Evolutionary conservation across 2,888 invertebrate genomes (phyloP).

Genomic region (Rotaria sp.): DNA sequence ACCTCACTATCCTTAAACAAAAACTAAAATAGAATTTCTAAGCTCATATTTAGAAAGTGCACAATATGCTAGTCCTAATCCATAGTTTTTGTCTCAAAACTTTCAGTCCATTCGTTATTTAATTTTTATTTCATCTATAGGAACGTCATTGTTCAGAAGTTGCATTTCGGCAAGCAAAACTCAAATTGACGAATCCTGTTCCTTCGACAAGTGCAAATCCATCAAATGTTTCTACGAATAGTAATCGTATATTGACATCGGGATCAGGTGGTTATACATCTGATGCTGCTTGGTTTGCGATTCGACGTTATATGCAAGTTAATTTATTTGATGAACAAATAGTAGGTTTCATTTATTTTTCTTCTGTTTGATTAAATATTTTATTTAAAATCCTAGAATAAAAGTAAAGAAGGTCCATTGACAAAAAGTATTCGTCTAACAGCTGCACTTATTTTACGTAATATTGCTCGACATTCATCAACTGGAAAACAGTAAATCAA

Average conservation of each 20-base stretch:
- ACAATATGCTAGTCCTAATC: no score
- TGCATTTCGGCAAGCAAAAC: constrained; percentile 33
- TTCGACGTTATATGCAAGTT: constrained; percentile 78
- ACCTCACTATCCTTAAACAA: no score
- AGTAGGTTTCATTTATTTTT: constrained; percentile 41
- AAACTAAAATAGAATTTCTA: no score
- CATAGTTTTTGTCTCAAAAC: no score
- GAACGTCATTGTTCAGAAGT: constrained; percentile 34
- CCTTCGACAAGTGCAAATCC: not conserved
- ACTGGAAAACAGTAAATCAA: constrained; percentile 70
- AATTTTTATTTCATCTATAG: constrained; percentile 40
- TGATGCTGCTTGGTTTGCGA: constrained; percentile 91
- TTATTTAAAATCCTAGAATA: constrained; percentile 61
- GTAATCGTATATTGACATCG: constrained; percentile 63
- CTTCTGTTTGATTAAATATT: not conserved
- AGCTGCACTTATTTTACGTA: constrained; percentile 87
- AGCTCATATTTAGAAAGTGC: no score
- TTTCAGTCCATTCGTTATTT: no score
- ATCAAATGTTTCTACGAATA: not conserved
- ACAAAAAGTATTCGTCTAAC: constrained; percentile 96
- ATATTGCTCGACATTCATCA: constrained; percentile 84
- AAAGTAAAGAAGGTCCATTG: constrained; percentile 95
- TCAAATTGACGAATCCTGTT: not conserved
- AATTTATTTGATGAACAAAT: constrained; percentile 52
- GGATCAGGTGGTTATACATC: constrained; percentile 60